These are phyloP conservation scores for Acanthornis magna DNA, from an alignment of 2,797 vertebrate species.

Conservation along the genomic window DNA sequence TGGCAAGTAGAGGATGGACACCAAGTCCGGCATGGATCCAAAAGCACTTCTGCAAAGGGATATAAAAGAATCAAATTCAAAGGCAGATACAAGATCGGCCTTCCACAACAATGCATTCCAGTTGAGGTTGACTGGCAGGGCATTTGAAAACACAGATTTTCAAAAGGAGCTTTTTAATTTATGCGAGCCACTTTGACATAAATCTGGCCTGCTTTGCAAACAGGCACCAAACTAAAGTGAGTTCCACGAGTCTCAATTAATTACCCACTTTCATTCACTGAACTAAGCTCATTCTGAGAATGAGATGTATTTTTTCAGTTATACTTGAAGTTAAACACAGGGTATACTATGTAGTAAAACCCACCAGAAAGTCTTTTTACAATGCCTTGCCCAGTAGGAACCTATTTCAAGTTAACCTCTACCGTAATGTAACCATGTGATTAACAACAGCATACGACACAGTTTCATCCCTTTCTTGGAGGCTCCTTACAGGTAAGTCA, in stretches of 20 bases:
- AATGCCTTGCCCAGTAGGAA: not conserved
- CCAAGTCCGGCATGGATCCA: constrained; percentile 98
- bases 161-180: not conserved
- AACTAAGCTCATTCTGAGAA: not conserved
- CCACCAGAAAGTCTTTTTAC: not conserved
- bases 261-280: not conserved
- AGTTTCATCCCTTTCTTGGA: not conserved
- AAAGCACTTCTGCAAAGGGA: constrained; percentile 85
- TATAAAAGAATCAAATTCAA: constrained; percentile 10
- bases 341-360: not conserved
- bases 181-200: not conserved
- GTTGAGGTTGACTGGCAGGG: not conserved
- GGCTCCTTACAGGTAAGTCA: not conserved
- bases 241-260: not conserved
- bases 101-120: not conserved
- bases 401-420: not conserved
- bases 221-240: not conserved
- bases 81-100: not conserved
- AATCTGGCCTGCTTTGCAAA: not conserved
- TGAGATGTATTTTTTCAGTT: not conserved
- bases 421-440: not conserved
- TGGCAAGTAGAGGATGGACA: constrained; percentile 95
- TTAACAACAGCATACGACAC: not conserved
- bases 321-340: not conserved
- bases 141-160: not conserved